Evolutionary conservation across 2,113 vertebrate genomes (phyloP).

Genomic region (Nothoprocta perdicaria): DNA sequence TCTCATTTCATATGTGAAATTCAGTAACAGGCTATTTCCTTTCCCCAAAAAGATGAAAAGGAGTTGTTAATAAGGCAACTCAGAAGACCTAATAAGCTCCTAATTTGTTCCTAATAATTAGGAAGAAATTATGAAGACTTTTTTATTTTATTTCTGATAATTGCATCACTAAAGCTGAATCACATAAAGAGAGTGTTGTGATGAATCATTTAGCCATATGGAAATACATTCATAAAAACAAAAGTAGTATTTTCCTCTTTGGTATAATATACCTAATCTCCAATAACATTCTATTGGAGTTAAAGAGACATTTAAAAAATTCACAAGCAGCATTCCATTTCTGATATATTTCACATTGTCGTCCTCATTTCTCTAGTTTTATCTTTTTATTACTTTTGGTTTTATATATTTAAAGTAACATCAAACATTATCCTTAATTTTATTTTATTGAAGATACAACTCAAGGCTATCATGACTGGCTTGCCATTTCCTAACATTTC

Average conservation of each 20-base stretch:
- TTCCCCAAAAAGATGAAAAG: background rate
- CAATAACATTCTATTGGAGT: background rate
- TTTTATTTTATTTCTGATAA: background rate
- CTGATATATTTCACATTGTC: background rate
- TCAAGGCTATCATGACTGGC: background rate
- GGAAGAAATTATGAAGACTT: background rate
- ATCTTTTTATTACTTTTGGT: background rate
- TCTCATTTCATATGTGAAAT: background rate
- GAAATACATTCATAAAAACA: background rate
- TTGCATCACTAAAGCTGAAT: background rate
- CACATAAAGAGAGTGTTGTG: background rate
- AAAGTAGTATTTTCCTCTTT: background rate
- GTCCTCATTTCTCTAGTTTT: background rate
- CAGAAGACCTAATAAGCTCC: background rate
- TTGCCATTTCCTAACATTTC: background rate
- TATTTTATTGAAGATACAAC: conserved; percentile 3
- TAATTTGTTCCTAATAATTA: background rate
- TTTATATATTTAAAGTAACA: conserved; percentile 8
- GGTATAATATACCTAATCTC: background rate
- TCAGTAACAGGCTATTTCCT: background rate
- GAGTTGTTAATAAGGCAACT: background rate
- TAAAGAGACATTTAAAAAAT: background rate
- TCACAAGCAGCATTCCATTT: background rate
- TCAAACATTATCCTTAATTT: background rate
- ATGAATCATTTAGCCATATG: background rate